Conservation (phyloP, 2,888 invertebrate species). For the Luffia ferchaultella region DNA sequence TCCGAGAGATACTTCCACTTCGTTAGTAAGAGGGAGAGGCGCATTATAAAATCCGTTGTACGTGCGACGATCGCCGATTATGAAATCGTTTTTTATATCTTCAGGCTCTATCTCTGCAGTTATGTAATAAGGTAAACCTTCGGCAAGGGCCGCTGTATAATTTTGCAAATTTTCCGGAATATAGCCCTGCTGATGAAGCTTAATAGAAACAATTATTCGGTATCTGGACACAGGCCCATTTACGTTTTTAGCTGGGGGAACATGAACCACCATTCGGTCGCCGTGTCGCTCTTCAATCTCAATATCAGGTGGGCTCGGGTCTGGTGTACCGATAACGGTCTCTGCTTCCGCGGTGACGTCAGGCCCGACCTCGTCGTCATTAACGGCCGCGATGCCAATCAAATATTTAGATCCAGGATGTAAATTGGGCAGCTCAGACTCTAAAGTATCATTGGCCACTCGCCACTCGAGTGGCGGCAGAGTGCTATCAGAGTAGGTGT, state of each 20-base stretch:
- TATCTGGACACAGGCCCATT: slow-evolving; percentile 83
- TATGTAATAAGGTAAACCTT: slow-evolving; percentile 81
- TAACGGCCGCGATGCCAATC: slow-evolving; percentile 74
- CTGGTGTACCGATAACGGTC: slow-evolving; percentile 76
- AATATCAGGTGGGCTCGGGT: slow-evolving; percentile 76
- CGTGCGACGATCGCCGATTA: slow-evolving; percentile 76
- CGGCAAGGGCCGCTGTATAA: slow-evolving; percentile 70
- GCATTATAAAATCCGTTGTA: slow-evolving; percentile 83
- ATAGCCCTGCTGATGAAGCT: slow-evolving; percentile 70
- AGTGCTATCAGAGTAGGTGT: slow-evolving; percentile 59
- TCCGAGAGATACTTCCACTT: slow-evolving; percentile 75
- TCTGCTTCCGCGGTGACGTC: slow-evolving; percentile 63
- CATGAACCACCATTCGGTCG: slow-evolving; percentile 70
- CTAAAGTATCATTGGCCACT: slow-evolving; percentile 65
- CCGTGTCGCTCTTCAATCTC: slow-evolving; percentile 68
- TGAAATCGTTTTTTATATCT: slow-evolving; percentile 71
- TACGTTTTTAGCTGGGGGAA: slow-evolving; percentile 74
- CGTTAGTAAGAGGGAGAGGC: slow-evolving; percentile 69
- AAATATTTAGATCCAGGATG: slow-evolving; percentile 81
- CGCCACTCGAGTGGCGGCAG: slow-evolving; percentile 55
- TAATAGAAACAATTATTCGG: slow-evolving; percentile 76
- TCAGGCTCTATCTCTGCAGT: slow-evolving; percentile 79
- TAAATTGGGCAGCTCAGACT: slow-evolving; percentile 68
- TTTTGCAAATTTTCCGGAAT: slow-evolving; percentile 69
- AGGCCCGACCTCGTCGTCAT: slow-evolving; percentile 67